phyloP scores from a whole-genome alignment of 1,140 invertebrate species.

The Neodiprion pinetum region DNA sequence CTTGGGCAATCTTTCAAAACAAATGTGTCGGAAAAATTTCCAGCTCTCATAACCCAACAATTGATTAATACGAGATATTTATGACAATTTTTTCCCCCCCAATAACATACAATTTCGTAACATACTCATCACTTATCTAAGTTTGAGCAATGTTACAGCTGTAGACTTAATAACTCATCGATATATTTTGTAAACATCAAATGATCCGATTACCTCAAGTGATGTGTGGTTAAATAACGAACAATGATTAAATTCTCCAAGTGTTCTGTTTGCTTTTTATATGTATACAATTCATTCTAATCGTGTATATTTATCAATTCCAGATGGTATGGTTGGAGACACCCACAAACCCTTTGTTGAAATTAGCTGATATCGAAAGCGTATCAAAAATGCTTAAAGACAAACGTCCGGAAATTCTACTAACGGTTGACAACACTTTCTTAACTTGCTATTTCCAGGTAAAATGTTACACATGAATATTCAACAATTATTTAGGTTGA shows the following conservation, averaged over 20 bases:
- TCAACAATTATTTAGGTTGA: constrained; percentile 17
- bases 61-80: too few relatives aligned
- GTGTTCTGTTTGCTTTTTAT: not conserved
- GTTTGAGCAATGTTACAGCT: too few relatives aligned
- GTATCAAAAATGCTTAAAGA: constrained; percentile 71
- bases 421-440: constrained; percentile 98
- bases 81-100: too few relatives aligned
- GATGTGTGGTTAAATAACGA: too few relatives aligned
- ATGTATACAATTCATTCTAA: not conserved
- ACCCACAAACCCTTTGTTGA: constrained; percentile 96
- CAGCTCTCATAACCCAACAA: not conserved
- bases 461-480: constrained; percentile 32
- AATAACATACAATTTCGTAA: too few relatives aligned
- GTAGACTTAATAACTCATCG: too few relatives aligned
- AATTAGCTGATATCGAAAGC: constrained; percentile 87
- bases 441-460: constrained; percentile 93
- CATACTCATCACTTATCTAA: too few relatives aligned
- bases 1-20: too few relatives aligned
- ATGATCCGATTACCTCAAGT: too few relatives aligned
- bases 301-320: constrained; percentile 41
- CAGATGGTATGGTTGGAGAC: constrained; percentile 97
- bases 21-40: not conserved
- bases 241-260: too few relatives aligned
- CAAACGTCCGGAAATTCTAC: constrained; percentile 71
- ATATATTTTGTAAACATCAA: too few relatives aligned